Percentiles rank a stretch among this genome's conserved stretches.
phyloP scores from a whole-genome alignment of 2,888 invertebrate species.

The Argynnis bischoffii region DNA sequence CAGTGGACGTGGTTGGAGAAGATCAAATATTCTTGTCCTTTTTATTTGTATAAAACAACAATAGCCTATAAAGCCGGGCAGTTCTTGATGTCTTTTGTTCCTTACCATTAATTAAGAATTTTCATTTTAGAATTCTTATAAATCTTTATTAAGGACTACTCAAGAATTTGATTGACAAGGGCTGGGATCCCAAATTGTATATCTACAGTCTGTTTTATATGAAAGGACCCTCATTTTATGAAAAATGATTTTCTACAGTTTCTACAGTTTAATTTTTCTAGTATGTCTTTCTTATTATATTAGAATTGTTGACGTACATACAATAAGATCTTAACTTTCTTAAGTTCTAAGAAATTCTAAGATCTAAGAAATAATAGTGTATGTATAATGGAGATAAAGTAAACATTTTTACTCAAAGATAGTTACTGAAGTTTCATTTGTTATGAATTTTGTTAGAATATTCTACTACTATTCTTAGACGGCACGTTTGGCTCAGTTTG shows the following conservation, averaged over 20 bases:
- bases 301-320: no score
- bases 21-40: constrained; percentile 68
- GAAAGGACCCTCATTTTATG: neutral
- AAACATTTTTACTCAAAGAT: no score
- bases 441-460: no score
- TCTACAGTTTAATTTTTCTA: no score
- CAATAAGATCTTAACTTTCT: no score
- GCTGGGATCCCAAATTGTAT: constrained; percentile 16
- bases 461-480: no score
- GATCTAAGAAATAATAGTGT: no score
- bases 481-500: no score
- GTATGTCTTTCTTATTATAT: no score
- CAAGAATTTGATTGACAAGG: constrained; percentile 36
- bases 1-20: constrained; percentile 60
- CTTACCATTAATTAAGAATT: constrained; percentile 51
- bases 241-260: neutral
- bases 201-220: neutral
- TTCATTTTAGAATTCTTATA: constrained; percentile 34
- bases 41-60: constrained; percentile 63
- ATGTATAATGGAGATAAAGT: no score
- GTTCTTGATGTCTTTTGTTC: constrained; percentile 58
- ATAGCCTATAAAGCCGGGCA: constrained; percentile 52
- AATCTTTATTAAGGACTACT: constrained; percentile 36
- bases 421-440: no score
- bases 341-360: no score